Conservation (phyloP, 2,797 vertebrate species). For the Alectoris magna region DNA sequence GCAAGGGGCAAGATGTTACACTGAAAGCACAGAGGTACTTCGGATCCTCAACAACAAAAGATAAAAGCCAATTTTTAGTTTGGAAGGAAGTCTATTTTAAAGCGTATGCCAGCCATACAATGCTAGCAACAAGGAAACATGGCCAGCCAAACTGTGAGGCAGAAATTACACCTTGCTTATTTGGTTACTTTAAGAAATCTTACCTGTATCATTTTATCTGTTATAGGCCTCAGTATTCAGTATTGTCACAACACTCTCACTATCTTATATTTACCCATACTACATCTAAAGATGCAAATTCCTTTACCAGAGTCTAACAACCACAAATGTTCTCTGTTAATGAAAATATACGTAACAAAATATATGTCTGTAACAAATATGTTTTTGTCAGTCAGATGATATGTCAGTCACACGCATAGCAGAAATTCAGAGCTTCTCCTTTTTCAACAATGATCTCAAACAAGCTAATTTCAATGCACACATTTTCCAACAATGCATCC, state of each 20-base stretch:
- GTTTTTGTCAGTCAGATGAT: neutral
- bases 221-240: neutral
- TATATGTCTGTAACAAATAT: neutral
- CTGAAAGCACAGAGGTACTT: neutral
- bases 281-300: neutral
- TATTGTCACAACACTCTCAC: neutral
- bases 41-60: neutral
- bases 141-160: rapidly evolving
- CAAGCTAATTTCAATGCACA: neutral
- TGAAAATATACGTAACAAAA: neutral
- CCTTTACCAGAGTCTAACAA: neutral
- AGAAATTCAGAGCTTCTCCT: neutral
- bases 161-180: neutral
- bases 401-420: neutral
- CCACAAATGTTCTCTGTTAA: neutral
- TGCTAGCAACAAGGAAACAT: neutral
- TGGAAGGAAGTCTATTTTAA: slow-evolving; percentile 7
- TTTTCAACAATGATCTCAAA: neutral
- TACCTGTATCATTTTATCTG: neutral
- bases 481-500: neutral
- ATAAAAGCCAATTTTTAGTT: neutral
- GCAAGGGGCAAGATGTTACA: neutral
- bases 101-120: neutral
- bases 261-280: neutral
- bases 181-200: neutral